Evolutionary conservation across 2,888 invertebrate genomes (phyloP), one percentile per base, ranked within the genome.

Genomic region (Stegana nigrithorax): DNA sequence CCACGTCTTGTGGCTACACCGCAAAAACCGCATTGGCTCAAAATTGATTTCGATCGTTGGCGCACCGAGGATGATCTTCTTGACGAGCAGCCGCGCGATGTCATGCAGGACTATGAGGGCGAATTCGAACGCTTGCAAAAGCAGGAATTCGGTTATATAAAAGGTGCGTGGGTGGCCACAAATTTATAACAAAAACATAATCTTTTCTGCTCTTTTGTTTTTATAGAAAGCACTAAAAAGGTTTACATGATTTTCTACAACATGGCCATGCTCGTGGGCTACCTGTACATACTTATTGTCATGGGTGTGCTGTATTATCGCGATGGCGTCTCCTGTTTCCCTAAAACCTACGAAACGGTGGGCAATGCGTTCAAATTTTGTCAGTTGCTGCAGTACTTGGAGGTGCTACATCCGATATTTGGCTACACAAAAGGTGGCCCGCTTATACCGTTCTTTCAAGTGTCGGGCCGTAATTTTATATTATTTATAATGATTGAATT

Each of bases 31-130:
- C 91, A 92, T 0, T 97, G 96, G 97, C 86, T 97, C 4, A 96
- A 95, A 89, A 91, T 96, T 71, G 96, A 97, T 87, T 96, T 96
- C 87, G 96, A 97, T 84, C 89, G 93, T 61, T 96, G 96, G 93
- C 91, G 91, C 76, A 90, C 91, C 3, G 94, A 94, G 70, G 91
- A 90, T 42, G 88, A 89, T 64, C 88, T 88, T 5, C 2, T 63
- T 2, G 62, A 67, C 45, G 90, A 91, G 8, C 90, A 92, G 45
- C 89, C 87, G 14, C 88, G 92, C 44, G 91, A 94, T 82, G 87
- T 94, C 10, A 89, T 90, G 86, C 89, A 89, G 65, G 94, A 95
- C 83, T 94, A 93, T 83, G 92, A 93, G 0, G 90, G 91, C 63
- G 89, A 93, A 85, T 93, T 91, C 72, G 90, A 92, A 57, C 88